Evolutionary conservation across 1,140 invertebrate species (phyloP).

Genomic region (Aphelenchoides fujianensis): DNA sequence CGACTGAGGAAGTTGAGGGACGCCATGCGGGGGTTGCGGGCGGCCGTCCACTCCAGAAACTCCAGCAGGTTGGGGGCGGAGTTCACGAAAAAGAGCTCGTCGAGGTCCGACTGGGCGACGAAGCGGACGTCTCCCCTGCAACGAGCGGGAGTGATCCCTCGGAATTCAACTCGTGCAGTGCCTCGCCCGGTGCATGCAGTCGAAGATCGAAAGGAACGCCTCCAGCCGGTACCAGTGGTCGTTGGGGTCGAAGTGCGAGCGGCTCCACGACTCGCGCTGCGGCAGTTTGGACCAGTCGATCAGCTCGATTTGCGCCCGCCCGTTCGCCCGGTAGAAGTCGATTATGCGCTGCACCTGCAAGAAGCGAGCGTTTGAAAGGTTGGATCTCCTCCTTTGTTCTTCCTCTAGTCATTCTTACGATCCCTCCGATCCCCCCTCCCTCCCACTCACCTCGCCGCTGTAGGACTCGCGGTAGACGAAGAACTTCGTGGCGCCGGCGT

Average conservation of each 20-base stretch:
- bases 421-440: no score
- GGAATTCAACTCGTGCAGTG: neutral
- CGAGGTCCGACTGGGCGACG: constrained; percentile 29
- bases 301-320: constrained; percentile 16
- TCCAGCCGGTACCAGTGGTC: constrained; percentile 30
- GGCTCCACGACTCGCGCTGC: no score
- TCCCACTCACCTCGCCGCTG: constrained; percentile 14
- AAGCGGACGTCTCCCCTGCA: constrained; percentile 7
- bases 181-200: constrained; percentile 31
- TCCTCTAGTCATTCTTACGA: no score
- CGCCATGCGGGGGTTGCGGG: constrained; percentile 9
- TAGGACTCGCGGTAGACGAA: constrained; percentile 34
- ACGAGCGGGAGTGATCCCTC: no score
- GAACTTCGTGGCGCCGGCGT: constrained; percentile 27
- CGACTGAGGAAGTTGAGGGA: constrained; percentile 30
- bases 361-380: no score
- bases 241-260: constrained; percentile 17
- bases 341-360: neutral
- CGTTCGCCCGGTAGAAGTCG: neutral
- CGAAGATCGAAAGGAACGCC: constrained; percentile 29
- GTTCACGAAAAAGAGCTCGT: constrained; percentile 30
- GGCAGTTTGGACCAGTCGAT: constrained; percentile 28
- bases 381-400: no score
- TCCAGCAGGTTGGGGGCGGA: neutral
- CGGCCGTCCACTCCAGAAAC: constrained; percentile 21